phyloP scores from a whole-genome alignment of 2,797 vertebrate species.

The Cossypha caffra region DNA sequence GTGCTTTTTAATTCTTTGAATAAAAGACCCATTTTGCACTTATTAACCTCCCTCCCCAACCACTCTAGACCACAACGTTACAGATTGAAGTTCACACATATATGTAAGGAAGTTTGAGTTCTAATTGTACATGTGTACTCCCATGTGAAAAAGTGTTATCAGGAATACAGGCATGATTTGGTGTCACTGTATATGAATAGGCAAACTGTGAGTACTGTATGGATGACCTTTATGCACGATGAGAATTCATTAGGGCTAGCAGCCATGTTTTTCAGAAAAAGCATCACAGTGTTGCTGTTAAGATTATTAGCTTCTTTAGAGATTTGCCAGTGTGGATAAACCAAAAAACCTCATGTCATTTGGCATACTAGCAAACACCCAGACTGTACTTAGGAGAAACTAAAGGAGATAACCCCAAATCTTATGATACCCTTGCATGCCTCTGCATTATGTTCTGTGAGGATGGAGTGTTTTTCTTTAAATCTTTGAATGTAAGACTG shows the following conservation, averaged over 20 bases:
- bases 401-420: slow-evolving; percentile 10
- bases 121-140: not conserved
- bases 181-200: not conserved
- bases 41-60: not conserved
- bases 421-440: not conserved
- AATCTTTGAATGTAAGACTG: not conserved
- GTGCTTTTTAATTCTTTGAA: not conserved
- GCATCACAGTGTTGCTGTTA: not conserved
- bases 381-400: not conserved
- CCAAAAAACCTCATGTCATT: not conserved
- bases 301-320: not conserved
- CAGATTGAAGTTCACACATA: not conserved
- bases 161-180: not conserved
- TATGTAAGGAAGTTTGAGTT: not conserved
- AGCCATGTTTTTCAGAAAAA: not conserved
- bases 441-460: not conserved
- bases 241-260: not conserved
- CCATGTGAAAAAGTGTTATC: not conserved
- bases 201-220: not conserved
- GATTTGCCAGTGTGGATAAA: not conserved
- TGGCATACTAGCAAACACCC: not conserved
- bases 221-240: not conserved
- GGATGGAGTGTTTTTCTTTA: not conserved
- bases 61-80: not conserved
- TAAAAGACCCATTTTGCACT: not conserved